Evolutionary conservation across 2,797 vertebrate species (phyloP).

Genomic region (Tachyglossus aculeatus): DNA sequence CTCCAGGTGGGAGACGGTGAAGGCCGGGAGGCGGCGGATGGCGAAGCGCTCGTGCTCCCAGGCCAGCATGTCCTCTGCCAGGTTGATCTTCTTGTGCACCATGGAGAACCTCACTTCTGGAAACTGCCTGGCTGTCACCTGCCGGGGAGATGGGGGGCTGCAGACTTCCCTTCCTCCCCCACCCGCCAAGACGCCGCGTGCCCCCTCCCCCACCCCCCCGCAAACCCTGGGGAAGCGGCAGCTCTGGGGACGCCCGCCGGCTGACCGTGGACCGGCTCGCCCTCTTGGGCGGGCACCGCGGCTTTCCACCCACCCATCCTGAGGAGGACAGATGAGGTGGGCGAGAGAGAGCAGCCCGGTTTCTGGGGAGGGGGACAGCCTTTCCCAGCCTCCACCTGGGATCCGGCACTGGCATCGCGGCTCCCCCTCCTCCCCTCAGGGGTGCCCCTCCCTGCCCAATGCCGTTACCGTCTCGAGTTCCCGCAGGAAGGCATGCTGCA

Average conservation of each 20-base stretch:
- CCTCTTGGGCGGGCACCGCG: no score
- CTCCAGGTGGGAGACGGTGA: conserved; percentile 93
- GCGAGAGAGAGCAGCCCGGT: background rate
- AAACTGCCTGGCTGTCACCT: conserved; percentile 87
- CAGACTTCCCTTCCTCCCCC: background rate
- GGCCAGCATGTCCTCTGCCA: conserved; percentile 94
- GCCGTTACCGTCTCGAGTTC: conserved; percentile 87
- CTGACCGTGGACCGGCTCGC: rapidly evolving
- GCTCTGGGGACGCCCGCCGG: background rate
- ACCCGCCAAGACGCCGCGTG: background rate
- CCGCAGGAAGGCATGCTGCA: conserved; percentile 87
- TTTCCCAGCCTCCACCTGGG: background rate
- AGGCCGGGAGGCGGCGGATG: conserved; percentile 93
- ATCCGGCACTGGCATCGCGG: background rate
- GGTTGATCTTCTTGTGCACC: conserved; percentile 99
- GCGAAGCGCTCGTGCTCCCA: conserved; percentile 99
- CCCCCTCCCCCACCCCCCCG: no score
- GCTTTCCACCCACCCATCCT: background rate
- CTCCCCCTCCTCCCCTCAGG: background rate
- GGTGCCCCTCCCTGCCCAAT: background rate
- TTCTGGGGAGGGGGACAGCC: background rate
- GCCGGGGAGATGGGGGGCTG: rapidly evolving
- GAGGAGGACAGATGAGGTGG: background rate
- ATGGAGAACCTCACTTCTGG: conserved; percentile 94
- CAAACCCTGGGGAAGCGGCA: no score